These are phyloP conservation scores for Erythrocercus mccallii DNA, from an alignment of 2,113 vertebrate species.

Conservation along the genomic window DNA sequence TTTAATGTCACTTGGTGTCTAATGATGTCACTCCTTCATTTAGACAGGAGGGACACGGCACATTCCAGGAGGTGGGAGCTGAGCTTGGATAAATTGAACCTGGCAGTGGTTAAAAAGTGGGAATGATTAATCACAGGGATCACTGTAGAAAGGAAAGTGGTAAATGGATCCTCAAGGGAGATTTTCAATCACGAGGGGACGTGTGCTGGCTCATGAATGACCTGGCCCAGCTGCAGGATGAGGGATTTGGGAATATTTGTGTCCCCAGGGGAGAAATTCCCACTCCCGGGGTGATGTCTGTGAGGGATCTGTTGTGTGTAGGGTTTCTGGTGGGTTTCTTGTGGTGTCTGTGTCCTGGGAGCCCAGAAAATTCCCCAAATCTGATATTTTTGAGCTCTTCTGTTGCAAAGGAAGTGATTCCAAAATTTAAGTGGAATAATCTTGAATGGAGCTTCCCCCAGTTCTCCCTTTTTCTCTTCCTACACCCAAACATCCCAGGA, in stretches of 20 bases:
- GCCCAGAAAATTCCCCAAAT: not conserved
- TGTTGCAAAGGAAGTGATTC: rapidly evolving
- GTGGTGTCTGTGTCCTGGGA: not conserved
- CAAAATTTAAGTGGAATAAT: not conserved
- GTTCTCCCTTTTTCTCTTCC: not conserved
- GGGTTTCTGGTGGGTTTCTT: not conserved
- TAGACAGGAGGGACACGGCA: not conserved
- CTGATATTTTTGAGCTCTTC: not conserved
- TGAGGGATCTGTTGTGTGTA: not conserved
- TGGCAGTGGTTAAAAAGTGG: not conserved
- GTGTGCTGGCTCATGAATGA: not conserved
- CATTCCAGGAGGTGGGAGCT: not conserved
- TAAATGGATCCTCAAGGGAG: not conserved
- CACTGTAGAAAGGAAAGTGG: not conserved
- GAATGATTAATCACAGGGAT: not conserved
- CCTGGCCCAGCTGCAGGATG: not conserved
- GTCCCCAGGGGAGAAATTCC: not conserved
- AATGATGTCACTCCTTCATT: slow-evolving; percentile 2
- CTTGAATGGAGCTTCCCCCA: rapidly evolving
- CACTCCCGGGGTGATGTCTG: rapidly evolving
- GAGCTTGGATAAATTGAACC: not conserved
- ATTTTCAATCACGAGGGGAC: not conserved
- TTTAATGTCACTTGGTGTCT: not conserved
- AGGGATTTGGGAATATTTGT: not conserved
- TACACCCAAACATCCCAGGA: not conserved